Evolutionary conservation across 1,140 invertebrate genomes (phyloP).

Genomic region (Drosophila murphyi): DNA sequence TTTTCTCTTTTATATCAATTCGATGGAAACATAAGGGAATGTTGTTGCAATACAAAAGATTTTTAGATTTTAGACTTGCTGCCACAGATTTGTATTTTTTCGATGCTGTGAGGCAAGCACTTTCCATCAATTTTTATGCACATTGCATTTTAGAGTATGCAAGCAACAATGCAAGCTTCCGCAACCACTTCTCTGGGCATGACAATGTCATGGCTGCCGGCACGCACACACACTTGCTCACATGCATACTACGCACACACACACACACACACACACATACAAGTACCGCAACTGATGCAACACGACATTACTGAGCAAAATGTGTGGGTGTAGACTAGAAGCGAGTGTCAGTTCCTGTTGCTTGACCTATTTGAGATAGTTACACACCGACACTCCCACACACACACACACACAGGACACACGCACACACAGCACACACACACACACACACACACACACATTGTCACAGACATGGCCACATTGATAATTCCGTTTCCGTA

Average conservation of each 20-base stretch:
- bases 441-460: constrained; percentile 6
- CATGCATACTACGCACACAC: background rate
- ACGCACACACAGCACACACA: background rate
- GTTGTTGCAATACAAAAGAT: no score
- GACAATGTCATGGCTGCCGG: constrained; percentile 57
- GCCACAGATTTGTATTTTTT: background rate
- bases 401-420: background rate
- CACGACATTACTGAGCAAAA: background rate
- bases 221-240: background rate
- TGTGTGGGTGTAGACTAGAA: background rate
- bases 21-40: no score
- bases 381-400: background rate
- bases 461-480: constrained; percentile 36
- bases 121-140: background rate
- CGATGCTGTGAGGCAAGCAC: no score
- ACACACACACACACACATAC: background rate
- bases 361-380: constrained; percentile 44
- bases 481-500: constrained; percentile 55
- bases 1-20: no score
- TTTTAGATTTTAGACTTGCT: no score
- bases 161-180: constrained; percentile 32
- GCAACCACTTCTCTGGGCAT: background rate
- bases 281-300: constrained; percentile 1
- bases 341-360: constrained; percentile 62
- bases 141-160: constrained; percentile 2